Base-by-base conservation (phyloP, 2,113 vertebrate species). In the Corapipo altera region DNA sequence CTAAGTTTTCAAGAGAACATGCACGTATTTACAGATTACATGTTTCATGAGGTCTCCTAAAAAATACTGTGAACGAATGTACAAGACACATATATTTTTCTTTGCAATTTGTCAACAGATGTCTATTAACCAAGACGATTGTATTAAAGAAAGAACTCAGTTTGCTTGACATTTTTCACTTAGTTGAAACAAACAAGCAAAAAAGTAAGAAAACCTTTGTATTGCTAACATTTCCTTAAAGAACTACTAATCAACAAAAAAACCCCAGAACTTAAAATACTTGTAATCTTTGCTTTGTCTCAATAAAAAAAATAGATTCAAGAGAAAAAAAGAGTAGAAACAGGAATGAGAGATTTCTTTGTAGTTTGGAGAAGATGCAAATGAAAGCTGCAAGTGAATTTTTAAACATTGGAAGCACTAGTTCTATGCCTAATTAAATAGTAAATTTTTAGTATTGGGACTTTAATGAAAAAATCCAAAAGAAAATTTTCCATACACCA, bases 201-300 rank as follows among this genome's bases (percentile, higher is more conserved):
- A 58, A 75, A 58, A 62, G 6, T 54, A 81, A 57, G 4, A 26
- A 49, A 62, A 19, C 2, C 1, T 70, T 67, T 27, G 2, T 35
- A 2, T 12, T 70, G 33, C 2, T 55, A 33, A 33, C 0, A 24
- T 69, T 76, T 85, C 22, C 32, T 72, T 67, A 18, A 33, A 59
- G 66, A 90, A 74, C 18, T 27, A 15, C 12, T 24, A n/a, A 3
- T 0, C 5, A 21, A 39, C 9, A 67, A 64, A 52, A 24, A 7
- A 0, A 2, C 13, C 4, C 2, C 1, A 17, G 49, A 51, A 33
- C 28, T 57, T 83, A 30, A 2, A 79, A 51, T 55, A 39, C 9
- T 6, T 57, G 7, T 73, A 23, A 51, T 39, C 3, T 83, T 86
- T 80, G 13, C 2, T 65, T 84, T 65, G 30, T 41, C 3, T 91